phyloP scores from a whole-genome alignment of 2,113 vertebrate species.

The Catharus bicknelli region DNA sequence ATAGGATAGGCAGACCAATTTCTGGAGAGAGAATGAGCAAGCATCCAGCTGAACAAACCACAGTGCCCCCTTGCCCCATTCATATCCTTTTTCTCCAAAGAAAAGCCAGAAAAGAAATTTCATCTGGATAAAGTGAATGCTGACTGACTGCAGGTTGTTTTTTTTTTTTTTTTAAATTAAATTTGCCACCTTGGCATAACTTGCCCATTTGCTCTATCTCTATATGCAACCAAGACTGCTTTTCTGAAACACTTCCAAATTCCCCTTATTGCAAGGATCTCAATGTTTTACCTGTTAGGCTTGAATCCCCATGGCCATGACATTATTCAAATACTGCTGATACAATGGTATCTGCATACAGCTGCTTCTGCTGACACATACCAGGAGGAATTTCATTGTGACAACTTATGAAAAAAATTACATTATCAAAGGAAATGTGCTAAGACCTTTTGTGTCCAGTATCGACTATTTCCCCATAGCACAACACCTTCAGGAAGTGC shows the following conservation, averaged over 20 bases:
- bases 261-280: neutral
- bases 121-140: neutral
- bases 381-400: slow-evolving; percentile 11
- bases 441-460: slow-evolving; percentile 12
- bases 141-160: neutral
- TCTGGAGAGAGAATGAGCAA: slow-evolving; percentile 5
- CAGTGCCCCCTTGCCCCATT: neutral
- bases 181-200: neutral
- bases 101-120: neutral
- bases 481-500: slow-evolving; percentile 11
- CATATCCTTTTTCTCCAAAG: neutral
- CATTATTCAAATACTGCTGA: slow-evolving; percentile 21
- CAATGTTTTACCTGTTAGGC: slow-evolving; percentile 6
- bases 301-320: neutral
- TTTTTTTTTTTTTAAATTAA: neutral
- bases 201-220: neutral
- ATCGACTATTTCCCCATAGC: neutral
- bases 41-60: slow-evolving; percentile 53
- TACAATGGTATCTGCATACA: neutral
- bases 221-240: neutral
- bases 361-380: slow-evolving; percentile 2
- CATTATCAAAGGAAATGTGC: slow-evolving; percentile 39
- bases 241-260: neutral
- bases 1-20: neutral
- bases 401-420: slow-evolving; percentile 8